Evolutionary conservation across 2,797 vertebrate genomes (phyloP).

Genomic region (Cossypha heuglini): DNA sequence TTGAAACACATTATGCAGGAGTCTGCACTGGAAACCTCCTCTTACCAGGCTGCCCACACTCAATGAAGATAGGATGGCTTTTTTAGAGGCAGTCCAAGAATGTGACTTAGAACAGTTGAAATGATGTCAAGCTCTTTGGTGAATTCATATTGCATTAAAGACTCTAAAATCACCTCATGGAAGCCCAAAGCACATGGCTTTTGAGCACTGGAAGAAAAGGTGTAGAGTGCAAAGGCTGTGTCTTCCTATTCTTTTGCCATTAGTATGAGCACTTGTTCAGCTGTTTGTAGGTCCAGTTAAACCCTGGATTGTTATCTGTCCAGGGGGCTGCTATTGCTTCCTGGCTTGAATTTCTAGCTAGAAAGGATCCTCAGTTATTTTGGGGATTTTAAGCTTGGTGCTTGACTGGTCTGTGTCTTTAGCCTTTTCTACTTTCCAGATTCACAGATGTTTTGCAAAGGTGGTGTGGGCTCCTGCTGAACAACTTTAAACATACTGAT

Average conservation of each 20-base stretch:
- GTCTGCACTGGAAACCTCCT: background rate
- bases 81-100: background rate
- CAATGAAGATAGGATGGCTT: background rate
- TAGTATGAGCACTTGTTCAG: background rate
- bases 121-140: background rate
- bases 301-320: background rate
- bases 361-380: background rate
- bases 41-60: background rate
- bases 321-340: rapidly evolving
- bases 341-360: background rate
- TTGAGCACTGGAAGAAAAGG: background rate
- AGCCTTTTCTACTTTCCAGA: background rate
- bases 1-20: background rate
- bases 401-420: background rate
- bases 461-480: background rate
- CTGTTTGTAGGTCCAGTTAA: background rate
- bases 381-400: background rate
- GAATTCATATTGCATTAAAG: background rate
- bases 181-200: background rate
- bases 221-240: background rate
- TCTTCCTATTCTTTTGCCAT: background rate
- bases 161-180: background rate
- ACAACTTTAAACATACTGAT: background rate
- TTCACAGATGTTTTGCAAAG: background rate
- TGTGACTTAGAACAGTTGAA: background rate